Percentiles rank a stretch among this genome's conserved stretches.
phyloP scores from a whole-genome alignment of 2,888 invertebrate species.

The Euproctis similis region DNA sequence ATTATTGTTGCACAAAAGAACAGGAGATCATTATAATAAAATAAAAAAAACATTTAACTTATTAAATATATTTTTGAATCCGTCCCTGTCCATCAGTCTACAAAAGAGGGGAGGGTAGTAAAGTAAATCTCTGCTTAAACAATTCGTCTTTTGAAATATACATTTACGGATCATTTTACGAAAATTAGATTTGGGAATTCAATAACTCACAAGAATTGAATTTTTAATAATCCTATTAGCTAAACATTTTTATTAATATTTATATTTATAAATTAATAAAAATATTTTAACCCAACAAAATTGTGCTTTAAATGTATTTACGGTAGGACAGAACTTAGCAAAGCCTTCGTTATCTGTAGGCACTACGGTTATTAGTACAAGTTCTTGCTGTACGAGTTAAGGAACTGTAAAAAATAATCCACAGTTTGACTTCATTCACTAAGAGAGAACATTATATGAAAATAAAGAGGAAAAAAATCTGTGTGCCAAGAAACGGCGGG shows the following conservation, averaged over 20 bases:
- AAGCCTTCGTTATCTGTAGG: too few relatives aligned
- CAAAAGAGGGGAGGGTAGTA: slow-evolving; percentile 19
- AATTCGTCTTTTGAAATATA: slow-evolving; percentile 29
- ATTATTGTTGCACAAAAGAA: too few relatives aligned
- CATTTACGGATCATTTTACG: slow-evolving; percentile 36
- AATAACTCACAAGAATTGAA: slow-evolving; percentile 20
- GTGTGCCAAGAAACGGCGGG: slow-evolving; percentile 13
- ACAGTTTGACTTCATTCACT: slow-evolving; percentile 21
- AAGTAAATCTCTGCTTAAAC: slow-evolving; percentile 32
- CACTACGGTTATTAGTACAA: slow-evolving; percentile 3
- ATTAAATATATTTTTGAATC: slow-evolving; percentile 9
- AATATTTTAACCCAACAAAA: too few relatives aligned
- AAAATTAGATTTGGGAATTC: slow-evolving; percentile 46
- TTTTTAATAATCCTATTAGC: slow-evolving; percentile 15
- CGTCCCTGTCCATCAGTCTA: slow-evolving; percentile 15
- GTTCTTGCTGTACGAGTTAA: slow-evolving; percentile 3
- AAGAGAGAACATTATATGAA: slow-evolving; percentile 21
- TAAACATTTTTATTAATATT: neutral
- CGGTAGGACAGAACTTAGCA: too few relatives aligned
- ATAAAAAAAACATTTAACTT: too few relatives aligned
- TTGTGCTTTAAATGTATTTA: too few relatives aligned
- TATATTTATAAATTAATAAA: neutral
- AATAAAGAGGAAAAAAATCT: slow-evolving; percentile 22
- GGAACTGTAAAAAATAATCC: slow-evolving; percentile 8
- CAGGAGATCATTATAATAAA: too few relatives aligned